Evolutionary conservation across 2,888 invertebrate species (phyloP).

Genomic region (Cyclophora punctaria): DNA sequence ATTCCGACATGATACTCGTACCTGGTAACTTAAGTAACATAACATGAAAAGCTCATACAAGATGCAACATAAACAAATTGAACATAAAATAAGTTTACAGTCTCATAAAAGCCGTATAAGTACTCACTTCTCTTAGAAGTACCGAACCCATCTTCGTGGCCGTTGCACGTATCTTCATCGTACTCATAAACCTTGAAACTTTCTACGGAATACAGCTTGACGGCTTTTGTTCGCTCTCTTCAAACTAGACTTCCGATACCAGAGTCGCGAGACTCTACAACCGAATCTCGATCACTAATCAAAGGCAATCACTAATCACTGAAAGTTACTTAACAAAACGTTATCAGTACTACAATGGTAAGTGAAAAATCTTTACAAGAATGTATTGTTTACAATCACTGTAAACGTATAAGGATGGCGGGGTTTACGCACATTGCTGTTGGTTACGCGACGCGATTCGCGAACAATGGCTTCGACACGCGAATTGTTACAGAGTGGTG

Average conservation of each 20-base stretch:
- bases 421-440: slow-evolving; percentile 53
- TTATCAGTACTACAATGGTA: no score
- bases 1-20: no score
- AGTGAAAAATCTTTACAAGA: slow-evolving; percentile 28
- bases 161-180: slow-evolving; percentile 62
- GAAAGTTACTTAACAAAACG: slow-evolving; percentile 3
- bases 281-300: slow-evolving; percentile 17
- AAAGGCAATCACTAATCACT: slow-evolving; percentile 7
- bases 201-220: slow-evolving; percentile 73
- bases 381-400: slow-evolving; percentile 45
- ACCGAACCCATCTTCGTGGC: slow-evolving; percentile 61
- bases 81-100: slow-evolving; percentile 29
- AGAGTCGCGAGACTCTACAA: no score
- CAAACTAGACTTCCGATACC: slow-evolving; percentile 5
- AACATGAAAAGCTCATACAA: not conserved
- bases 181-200: slow-evolving; percentile 71
- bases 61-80: slow-evolving; percentile 21
- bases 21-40: no score
- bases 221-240: slow-evolving; percentile 39
- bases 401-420: slow-evolving; percentile 40
- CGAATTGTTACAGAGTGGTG: slow-evolving; percentile 14
- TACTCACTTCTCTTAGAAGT: slow-evolving; percentile 64
- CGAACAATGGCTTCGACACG: slow-evolving; percentile 41
- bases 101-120: slow-evolving; percentile 22
- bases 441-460: slow-evolving; percentile 23